phyloP scores from a whole-genome alignment of 2,113 vertebrate genomes.

The Scytalopus superciliaris region DNA sequence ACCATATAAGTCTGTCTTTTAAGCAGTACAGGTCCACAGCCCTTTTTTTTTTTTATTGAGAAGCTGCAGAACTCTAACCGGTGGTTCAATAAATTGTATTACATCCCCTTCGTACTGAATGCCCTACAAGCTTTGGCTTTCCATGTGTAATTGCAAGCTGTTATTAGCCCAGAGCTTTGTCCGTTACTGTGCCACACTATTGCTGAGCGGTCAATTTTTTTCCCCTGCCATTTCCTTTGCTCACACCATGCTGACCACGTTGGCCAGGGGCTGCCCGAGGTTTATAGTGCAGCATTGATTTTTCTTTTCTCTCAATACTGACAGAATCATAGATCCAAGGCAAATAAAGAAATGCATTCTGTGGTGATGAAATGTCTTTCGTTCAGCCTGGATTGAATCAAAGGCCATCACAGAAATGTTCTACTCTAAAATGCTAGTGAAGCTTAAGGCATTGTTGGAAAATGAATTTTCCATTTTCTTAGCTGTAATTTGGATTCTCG shows the following conservation, averaged over 20 bases:
- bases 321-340: slow-evolving; percentile 98
- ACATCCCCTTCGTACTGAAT: slow-evolving; percentile 74
- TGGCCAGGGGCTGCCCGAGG: slow-evolving; percentile 83
- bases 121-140: slow-evolving; percentile 79
- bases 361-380: slow-evolving; percentile 93
- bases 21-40: slow-evolving; percentile 61
- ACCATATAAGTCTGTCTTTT: slow-evolving; percentile 67
- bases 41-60: slow-evolving; percentile 64
- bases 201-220: slow-evolving; percentile 84
- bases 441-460: slow-evolving; percentile 75
- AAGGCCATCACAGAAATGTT: slow-evolving; percentile 83
- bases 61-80: slow-evolving; percentile 79
- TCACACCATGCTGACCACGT: slow-evolving; percentile 82
- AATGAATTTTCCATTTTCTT: slow-evolving; percentile 80
- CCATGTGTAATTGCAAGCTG: slow-evolving; percentile 84
- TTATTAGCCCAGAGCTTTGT: slow-evolving; percentile 83
- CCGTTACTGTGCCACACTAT: slow-evolving; percentile 80
- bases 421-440: slow-evolving; percentile 73
- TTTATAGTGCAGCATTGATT: slow-evolving; percentile 92
- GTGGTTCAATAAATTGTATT: slow-evolving; percentile 79
- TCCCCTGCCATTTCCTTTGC: slow-evolving; percentile 84
- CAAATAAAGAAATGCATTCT: slow-evolving; percentile 98
- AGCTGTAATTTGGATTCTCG: slow-evolving; percentile 69
- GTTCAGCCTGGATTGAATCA: slow-evolving; percentile 89
- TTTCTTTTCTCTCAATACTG: slow-evolving; percentile 94